These are phyloP conservation scores for Ectropis crepuscularia DNA, from an alignment of 2,888 invertebrate species.

Conservation along the genomic window DNA sequence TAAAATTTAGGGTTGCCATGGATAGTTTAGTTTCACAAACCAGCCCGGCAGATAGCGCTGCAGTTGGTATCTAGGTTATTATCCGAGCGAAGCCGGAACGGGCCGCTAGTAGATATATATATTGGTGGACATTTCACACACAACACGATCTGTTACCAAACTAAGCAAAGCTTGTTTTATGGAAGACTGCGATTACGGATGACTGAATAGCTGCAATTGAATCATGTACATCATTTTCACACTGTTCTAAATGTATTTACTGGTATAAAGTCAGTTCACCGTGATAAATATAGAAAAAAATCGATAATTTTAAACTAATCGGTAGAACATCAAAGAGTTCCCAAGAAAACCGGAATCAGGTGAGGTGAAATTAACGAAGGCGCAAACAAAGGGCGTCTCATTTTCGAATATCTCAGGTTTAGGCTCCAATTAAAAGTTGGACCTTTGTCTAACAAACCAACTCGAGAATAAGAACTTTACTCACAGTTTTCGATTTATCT, in stretches of 20 bases:
- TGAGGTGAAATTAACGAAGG: constrained; percentile 54
- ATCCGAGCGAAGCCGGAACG: no score
- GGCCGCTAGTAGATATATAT: no score
- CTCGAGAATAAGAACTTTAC: constrained; percentile 44
- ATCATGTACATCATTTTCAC: no score
- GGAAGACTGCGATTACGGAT: no score
- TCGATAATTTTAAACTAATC: constrained; percentile 24
- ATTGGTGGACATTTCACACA: no score
- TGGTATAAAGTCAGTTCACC: not conserved
- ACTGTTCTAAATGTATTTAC: not conserved
- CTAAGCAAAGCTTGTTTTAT: no score
- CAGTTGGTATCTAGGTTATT: no score
- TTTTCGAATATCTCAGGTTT: constrained; percentile 56
- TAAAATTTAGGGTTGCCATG: no score
- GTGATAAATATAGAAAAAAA: not conserved
- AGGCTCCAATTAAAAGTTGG: constrained; percentile 59
- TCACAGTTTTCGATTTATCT: constrained; percentile 16
- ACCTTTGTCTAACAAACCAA: constrained; percentile 52
- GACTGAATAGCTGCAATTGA: no score
- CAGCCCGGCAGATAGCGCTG: no score
- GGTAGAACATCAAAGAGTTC: constrained; percentile 41
- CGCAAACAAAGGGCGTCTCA: constrained; percentile 51
- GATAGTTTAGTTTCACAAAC: no score
- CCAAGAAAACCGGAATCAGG: constrained; percentile 49
- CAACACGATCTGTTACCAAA: no score